These are phyloP conservation scores for Xiphophorus couchianus DNA, from an alignment of 2,113 vertebrate genomes.

Conservation along the genomic window DNA sequence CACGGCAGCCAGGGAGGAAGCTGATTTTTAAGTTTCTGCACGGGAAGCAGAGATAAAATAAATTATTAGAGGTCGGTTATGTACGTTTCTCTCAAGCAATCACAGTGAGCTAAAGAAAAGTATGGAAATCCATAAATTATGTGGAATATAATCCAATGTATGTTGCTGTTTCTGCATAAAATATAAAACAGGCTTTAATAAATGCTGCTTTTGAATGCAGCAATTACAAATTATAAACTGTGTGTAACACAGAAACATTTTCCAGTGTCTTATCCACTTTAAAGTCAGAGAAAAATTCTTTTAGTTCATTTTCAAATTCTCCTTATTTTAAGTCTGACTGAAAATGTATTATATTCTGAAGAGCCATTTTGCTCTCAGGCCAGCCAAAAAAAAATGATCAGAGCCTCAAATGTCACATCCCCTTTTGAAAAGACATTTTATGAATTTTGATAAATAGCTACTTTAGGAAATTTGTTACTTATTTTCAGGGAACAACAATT, in stretches of 20 bases:
- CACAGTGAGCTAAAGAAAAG: slow-evolving; percentile 15
- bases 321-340: no score
- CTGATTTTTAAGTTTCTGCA: slow-evolving; percentile 53
- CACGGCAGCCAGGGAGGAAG: slow-evolving; percentile 58
- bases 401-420: no score
- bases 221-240: not conserved
- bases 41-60: slow-evolving; percentile 58
- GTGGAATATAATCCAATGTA: not conserved
- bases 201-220: not conserved
- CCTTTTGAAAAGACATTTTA: no score
- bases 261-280: not conserved
- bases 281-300: no score
- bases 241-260: not conserved
- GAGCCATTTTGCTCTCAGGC: no score
- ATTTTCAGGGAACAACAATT: no score
- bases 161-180: not conserved
- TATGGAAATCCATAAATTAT: not conserved
- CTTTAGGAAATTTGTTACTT: no score
- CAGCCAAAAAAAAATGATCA: no score
- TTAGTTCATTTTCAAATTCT: no score
- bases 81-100: slow-evolving; percentile 30
- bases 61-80: slow-evolving; percentile 59
- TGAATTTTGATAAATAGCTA: no score
- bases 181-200: not conserved
- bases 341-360: no score